Evolutionary conservation across 2,888 invertebrate species (phyloP), one percentile per base, ranked within the genome.

Genomic region (Chalcis sispes): DNA sequence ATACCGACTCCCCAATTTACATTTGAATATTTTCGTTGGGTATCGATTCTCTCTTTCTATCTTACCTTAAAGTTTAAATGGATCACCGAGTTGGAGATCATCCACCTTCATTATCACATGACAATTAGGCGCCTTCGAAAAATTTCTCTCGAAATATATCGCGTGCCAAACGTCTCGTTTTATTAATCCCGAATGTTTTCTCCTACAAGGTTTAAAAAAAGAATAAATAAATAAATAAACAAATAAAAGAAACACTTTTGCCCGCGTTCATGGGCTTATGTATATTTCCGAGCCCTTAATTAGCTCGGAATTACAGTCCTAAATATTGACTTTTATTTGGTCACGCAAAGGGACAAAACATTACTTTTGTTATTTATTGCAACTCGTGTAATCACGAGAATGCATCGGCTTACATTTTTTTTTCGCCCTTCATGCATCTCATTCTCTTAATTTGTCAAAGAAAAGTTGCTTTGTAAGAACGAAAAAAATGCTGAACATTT

Each of bases 11-110:
- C 59, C 69, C 64, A 70, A 72, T 72, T 72, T 52, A 54, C 69
- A 72, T 77, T 77, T 72, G 69, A 72, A 77, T 77, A 77, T 77
- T 54, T 36, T 23, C n/a, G n/a, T n/a, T n/a, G n/a, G n/a, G n/a
- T n/a, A n/a, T n/a, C n/a, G n/a, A n/a, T n/a, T n/a, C 27, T 56
- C n/a, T 25, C 29, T 50, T 15, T 56, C 40, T 23, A 4, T 20
- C 42, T 25, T 27, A 8, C 50, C 36, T 2, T 42, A 50, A 40
- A 52, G 42, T 56, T 58, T 23, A 72, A 77, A 77, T 73, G 69
- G 72, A 77, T 77, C 69, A 77, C 59, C 59, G 1, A 32, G 48
- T 32, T 64, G 15, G 8, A 20, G 52, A 62, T 64, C 32, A 64
- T 73, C 70, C 59, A 61, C 48, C 58, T 67, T 74, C 71, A 71